A percentile compares a stretch with the other conserved stretches of the same genome.
Conservation (phyloP, 2,113 vertebrate species). For the Lipophrys pholis region DNA sequence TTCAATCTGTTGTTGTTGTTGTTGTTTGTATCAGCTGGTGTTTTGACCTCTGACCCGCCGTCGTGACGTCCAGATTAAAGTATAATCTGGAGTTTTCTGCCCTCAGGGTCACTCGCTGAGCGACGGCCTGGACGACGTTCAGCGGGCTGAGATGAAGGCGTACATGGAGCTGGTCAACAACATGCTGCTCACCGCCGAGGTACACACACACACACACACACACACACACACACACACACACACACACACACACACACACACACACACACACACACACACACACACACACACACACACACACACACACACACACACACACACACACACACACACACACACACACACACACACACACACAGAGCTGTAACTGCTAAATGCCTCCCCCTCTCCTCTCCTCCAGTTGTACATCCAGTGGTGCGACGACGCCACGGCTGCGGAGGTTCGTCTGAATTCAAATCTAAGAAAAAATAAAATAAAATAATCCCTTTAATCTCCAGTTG, state of each 20-base stretch:
- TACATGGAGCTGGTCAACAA: slow-evolving; percentile 95
- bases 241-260: neutral
- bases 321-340: neutral
- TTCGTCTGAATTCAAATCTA: slow-evolving; percentile 19
- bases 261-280: neutral
- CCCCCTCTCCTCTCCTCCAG: slow-evolving; percentile 78
- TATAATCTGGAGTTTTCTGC: no score
- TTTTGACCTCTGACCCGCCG: no score
- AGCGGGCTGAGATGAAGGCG: slow-evolving; percentile 98
- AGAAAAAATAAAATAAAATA: neutral
- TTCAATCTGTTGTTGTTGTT: no score
- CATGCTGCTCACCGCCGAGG: slow-evolving; percentile 96
- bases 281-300: slow-evolving; percentile 42
- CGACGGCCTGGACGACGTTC: slow-evolving; percentile 93
- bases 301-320: neutral
- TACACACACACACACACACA: slow-evolving; percentile 64
- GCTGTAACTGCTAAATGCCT: neutral
- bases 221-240: neutral
- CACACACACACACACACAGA: neutral
- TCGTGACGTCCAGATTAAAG: no score
- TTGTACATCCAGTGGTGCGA: slow-evolving; percentile 98
- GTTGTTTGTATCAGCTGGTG: no score
- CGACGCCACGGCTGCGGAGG: slow-evolving; percentile 93
- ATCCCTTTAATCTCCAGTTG: neutral
- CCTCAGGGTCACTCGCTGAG: slow-evolving; percentile 94